Conservation (phyloP, 2,888 invertebrate genomes). For the Xylocampa areola region DNA sequence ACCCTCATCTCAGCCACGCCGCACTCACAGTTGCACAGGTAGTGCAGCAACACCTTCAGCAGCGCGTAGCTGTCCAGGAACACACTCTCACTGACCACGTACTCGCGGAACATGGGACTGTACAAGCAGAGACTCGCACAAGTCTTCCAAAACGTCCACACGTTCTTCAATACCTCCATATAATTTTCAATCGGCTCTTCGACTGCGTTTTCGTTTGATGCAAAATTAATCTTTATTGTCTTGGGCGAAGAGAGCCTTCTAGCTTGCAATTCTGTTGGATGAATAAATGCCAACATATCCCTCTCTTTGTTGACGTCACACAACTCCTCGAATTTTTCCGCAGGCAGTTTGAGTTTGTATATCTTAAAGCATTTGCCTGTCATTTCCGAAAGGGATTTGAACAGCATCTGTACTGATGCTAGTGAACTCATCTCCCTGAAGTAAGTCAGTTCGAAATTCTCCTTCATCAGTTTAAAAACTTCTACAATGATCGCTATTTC, state of each 20-base stretch:
- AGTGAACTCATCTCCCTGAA: slow-evolving; percentile 78
- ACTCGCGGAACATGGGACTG: slow-evolving; percentile 88
- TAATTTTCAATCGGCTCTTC: slow-evolving; percentile 69
- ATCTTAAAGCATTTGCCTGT: slow-evolving; percentile 79
- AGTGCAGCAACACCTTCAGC: slow-evolving; percentile 76
- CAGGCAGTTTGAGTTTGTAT: slow-evolving; percentile 74
- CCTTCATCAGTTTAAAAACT: slow-evolving; percentile 85
- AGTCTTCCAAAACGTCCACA: slow-evolving; percentile 87
- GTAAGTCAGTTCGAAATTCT: slow-evolving; percentile 73
- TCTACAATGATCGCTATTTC: slow-evolving; percentile 91
- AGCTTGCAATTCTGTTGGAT: slow-evolving; percentile 39
- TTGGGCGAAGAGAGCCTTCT: slow-evolving; percentile 63
- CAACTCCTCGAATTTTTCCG: slow-evolving; percentile 73
- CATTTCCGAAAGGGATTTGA: slow-evolving; percentile 78
- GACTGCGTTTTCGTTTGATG: slow-evolving; percentile 52
- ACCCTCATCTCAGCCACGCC: slow-evolving; percentile 68
- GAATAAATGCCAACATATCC: slow-evolving; percentile 64
- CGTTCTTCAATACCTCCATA: slow-evolving; percentile 78
- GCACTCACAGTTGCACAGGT: slow-evolving; percentile 66
- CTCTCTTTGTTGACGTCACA: slow-evolving; percentile 73
- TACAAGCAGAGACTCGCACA: slow-evolving; percentile 87
- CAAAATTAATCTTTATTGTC: slow-evolving; percentile 58
- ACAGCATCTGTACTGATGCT: slow-evolving; percentile 82
- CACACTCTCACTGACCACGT: slow-evolving; percentile 78
- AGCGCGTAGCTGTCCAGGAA: slow-evolving; percentile 78